Base-by-base conservation (phyloP, 1,140 invertebrate species). In the Drosophila obscura region DNA sequence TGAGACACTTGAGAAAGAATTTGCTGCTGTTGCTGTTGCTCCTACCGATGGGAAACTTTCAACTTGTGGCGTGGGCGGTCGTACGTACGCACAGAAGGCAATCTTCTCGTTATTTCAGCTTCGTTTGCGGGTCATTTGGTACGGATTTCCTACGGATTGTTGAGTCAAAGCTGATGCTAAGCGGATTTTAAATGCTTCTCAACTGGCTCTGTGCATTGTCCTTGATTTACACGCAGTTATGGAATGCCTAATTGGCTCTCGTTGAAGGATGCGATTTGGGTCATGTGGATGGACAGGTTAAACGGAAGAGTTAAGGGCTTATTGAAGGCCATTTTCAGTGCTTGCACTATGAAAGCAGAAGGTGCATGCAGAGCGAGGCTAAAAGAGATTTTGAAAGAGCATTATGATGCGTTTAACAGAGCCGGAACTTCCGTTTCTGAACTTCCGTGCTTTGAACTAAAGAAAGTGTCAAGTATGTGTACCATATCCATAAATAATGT, bases 1-100 rank as follows among this genome's bases (percentile, higher is more conserved):
- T 53, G 83, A 85, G 81, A 87, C 81, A 85, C 82, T 87, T 85
- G 81, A 87, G 81, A 85, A 84, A 87, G 72, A 74, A 69, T 50
- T 26, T 52, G 24, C 62, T 16, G 39, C 60, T 49, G 45, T 68
- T 13, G 45, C 51, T 62, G 50, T 64, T 73, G 46, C 50, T 61
- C 31, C 26, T 4, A 11, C 31, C 26, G 26, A 50, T 53, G 78
- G 62, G 78, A 81, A 80, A 80, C 71, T 44, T 31, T 39, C 35
- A 81, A 69, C 60, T 59, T 67, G 15, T 50, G 41, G 31, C 64
- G 76, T 63, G 66, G 74, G 76, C 52, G 69, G 35, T 0, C 19
- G 19, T 19, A 19, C 19, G 19, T 19, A 58, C 28, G 24, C 35
- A 22, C n/a, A 41, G 48, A 4, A 11, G 9, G 3, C 9, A 9